phyloP scores from a whole-genome alignment of 2,113 vertebrate genomes.

The Strix uralensis region DNA sequence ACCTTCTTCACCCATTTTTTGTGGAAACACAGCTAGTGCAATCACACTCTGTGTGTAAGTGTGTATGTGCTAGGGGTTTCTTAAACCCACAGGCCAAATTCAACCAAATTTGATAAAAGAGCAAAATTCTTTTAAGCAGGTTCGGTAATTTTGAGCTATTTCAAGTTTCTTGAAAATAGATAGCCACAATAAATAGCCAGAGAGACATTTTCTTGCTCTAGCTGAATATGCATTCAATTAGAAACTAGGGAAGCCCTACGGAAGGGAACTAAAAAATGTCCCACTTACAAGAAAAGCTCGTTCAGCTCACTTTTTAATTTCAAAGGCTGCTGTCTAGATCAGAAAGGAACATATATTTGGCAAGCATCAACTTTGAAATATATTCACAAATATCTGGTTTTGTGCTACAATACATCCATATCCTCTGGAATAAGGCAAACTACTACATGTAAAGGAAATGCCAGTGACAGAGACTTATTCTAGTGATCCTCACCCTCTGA shows the following conservation, averaged over 20 bases:
- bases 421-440: neutral
- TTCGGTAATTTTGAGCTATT: neutral
- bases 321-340: neutral
- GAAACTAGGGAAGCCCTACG: neutral
- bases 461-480: neutral
- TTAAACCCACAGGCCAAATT: neutral
- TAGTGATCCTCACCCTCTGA: neutral
- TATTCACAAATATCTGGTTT: neutral
- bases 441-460: neutral
- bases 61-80: neutral
- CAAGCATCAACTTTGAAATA: neutral
- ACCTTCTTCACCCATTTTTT: neutral
- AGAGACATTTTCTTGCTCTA: neutral
- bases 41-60: neutral
- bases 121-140: neutral
- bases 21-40: neutral
- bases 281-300: neutral
- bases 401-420: accelerated
- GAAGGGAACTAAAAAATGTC: neutral
- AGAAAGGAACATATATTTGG: neutral
- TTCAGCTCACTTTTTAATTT: neutral
- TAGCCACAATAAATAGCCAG: neutral
- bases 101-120: neutral
- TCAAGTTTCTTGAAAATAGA: neutral
- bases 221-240: neutral